Evolutionary conservation across 2,888 invertebrate genomes (phyloP).

Genomic region (Blastobasis lacticolella): DNA sequence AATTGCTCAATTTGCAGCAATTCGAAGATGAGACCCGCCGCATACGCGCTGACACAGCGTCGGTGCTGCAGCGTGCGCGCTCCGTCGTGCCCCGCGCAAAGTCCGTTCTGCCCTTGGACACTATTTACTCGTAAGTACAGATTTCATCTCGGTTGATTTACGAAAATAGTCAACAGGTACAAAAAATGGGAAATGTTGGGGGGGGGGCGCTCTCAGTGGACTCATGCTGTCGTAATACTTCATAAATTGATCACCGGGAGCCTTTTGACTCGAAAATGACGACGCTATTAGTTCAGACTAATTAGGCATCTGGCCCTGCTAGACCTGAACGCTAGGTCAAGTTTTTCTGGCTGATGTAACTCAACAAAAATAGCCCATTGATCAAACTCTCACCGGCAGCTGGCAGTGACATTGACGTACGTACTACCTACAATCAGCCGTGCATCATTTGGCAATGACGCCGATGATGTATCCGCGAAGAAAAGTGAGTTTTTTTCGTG

Average conservation of each 20-base stretch:
- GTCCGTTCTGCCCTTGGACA: constrained; percentile 70
- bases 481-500: neutral
- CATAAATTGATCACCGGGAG: no score
- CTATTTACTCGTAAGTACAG: constrained; percentile 71
- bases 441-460: constrained; percentile 48
- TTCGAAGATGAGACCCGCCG: constrained; percentile 89
- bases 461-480: constrained; percentile 1
- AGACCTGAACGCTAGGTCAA: constrained; percentile 36
- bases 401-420: constrained; percentile 65
- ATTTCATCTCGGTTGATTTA: no score
- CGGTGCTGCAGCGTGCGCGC: constrained; percentile 83
- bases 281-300: no score
- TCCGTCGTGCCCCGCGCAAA: constrained; percentile 82
- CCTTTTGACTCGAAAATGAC: no score
- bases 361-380: constrained; percentile 57
- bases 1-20: constrained; percentile 66
- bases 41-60: constrained; percentile 85
- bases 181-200: no score
- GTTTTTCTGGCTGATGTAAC: constrained; percentile 54
- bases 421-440: constrained; percentile 20
- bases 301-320: constrained; percentile 12
- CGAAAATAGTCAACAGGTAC: no score
- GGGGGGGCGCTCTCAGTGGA: no score
- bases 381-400: constrained; percentile 48
- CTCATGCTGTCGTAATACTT: no score